A percentile compares a stretch with the other conserved stretches of the same genome.
These are phyloP conservation scores for Pelochelys cantorii DNA, from an alignment of 2,797 vertebrate genomes.

Conservation along the genomic window DNA sequence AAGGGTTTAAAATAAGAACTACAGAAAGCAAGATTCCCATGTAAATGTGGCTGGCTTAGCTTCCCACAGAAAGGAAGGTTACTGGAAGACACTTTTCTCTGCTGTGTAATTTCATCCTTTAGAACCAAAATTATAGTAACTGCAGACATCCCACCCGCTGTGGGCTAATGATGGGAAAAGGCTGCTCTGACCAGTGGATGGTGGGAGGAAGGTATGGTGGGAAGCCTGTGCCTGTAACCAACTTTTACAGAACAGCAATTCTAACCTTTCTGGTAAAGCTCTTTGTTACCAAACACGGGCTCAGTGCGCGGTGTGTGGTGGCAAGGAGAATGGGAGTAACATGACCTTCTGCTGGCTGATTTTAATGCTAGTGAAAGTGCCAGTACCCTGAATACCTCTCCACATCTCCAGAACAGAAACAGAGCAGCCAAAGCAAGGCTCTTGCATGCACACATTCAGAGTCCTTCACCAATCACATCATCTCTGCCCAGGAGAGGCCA, in stretches of 20 bases:
- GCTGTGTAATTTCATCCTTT: conserved; percentile 52
- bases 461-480: not conserved
- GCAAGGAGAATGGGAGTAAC: conserved; percentile 35
- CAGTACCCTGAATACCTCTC: not conserved
- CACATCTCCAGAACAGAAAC: not conserved
- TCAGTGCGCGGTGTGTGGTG: conserved; percentile 24
- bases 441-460: not conserved
- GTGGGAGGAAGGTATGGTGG: conserved; percentile 1
- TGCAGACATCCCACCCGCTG: not conserved
- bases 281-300: conserved; percentile 24
- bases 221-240: accelerated
- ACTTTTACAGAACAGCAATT: not conserved
- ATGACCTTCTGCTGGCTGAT: not conserved
- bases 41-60: conserved; percentile 20
- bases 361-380: not conserved
- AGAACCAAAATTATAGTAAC: conserved; percentile 36
- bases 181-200: not conserved
- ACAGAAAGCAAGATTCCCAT: conserved; percentile 42
- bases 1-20: conserved; percentile 23
- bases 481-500: not conserved
- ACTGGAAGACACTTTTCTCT: conserved; percentile 17
- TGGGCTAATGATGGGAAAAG: conserved; percentile 17
- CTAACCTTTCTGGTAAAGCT: not conserved
- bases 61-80: conserved; percentile 38
- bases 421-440: not conserved